phyloP scores from a whole-genome alignment of 2,888 invertebrate species.

The Cephalotes varians region DNA sequence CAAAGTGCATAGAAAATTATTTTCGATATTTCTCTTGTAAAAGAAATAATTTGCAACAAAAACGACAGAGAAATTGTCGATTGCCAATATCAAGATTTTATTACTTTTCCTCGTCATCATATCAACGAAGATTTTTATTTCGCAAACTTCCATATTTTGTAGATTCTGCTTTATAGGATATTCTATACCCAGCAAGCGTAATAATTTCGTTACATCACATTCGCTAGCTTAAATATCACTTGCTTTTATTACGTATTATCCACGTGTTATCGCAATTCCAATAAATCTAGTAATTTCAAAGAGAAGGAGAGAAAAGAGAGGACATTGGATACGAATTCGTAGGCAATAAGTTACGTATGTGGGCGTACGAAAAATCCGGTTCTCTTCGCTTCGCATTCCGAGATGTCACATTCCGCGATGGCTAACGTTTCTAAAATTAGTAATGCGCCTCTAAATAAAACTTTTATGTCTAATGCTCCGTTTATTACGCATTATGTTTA shows the following conservation, averaged over 20 bases:
- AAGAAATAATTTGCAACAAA: background rate
- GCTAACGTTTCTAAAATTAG: background rate
- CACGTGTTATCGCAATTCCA: background rate
- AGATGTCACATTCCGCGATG: background rate
- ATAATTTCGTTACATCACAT: background rate
- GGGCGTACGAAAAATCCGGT: background rate
- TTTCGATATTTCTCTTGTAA: background rate
- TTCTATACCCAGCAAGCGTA: background rate
- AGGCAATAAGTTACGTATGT: background rate
- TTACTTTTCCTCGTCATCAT: background rate
- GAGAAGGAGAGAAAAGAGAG: background rate
- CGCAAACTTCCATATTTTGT: background rate
- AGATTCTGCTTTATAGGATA: background rate
- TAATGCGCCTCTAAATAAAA: background rate
- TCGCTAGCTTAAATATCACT: background rate
- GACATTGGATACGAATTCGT: background rate
- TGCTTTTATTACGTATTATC: background rate
- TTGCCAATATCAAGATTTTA: background rate
- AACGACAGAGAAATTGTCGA: background rate
- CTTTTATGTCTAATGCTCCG: background rate
- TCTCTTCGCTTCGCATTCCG: background rate
- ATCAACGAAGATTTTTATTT: background rate
- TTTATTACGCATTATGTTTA: slow-evolving; percentile 1
- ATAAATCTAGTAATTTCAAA: background rate
- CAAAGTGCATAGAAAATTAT: background rate